Evolutionary conservation across 1,140 invertebrate genomes (phyloP).

Genomic region (Stenopsyche tienmushanensis): DNA sequence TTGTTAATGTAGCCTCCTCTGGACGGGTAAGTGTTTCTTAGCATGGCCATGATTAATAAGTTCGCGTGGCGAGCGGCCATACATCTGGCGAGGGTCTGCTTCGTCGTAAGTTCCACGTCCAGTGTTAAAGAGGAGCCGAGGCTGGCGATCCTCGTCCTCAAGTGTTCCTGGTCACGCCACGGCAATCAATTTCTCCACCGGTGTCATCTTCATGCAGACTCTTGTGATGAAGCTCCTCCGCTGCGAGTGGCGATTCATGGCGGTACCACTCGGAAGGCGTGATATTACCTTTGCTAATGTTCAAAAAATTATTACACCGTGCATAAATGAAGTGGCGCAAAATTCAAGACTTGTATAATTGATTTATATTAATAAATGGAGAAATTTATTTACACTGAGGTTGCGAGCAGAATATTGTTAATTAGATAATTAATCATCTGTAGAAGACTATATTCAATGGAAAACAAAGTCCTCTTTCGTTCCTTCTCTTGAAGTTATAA

Average conservation of each 20-base stretch:
- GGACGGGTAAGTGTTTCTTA: neutral
- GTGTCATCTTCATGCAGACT: too few relatives aligned
- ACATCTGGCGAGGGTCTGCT: neutral
- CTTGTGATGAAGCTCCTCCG: neutral
- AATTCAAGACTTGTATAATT: too few relatives aligned
- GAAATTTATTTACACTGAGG: too few relatives aligned
- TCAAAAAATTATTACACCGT: too few relatives aligned
- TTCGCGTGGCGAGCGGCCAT: constrained; percentile 1
- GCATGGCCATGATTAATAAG: neutral
- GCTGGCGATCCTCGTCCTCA: neutral
- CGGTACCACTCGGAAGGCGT: neutral
- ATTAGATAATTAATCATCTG: too few relatives aligned
- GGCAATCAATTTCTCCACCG: neutral
- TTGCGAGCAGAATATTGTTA: too few relatives aligned
- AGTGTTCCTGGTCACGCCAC: constrained; percentile 6
- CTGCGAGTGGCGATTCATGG: neutral
- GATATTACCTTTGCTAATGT: too few relatives aligned
- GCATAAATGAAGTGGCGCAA: too few relatives aligned
- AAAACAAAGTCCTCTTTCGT: too few relatives aligned
- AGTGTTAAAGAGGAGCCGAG: neutral
- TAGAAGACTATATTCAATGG: too few relatives aligned
- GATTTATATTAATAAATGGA: too few relatives aligned
- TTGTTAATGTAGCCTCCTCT: neutral
- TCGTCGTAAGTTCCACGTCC: neutral
- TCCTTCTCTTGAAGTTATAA: too few relatives aligned